phyloP scores from a whole-genome alignment of 2,113 vertebrate species.

The Hyperopisus bebe region DNA sequence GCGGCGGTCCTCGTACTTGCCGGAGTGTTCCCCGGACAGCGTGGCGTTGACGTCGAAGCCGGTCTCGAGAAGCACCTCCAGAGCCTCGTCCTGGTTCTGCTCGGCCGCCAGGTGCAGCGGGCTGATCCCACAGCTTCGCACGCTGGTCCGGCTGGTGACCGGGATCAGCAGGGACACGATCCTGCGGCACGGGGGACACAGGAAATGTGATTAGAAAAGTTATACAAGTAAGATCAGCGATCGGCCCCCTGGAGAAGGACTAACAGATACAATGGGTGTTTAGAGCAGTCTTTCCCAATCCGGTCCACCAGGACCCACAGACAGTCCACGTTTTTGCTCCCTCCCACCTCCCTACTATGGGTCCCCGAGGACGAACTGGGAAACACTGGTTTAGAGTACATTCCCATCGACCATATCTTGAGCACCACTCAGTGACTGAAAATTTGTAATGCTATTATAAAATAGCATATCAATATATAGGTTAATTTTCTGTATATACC shows the following conservation, averaged over 20 bases:
- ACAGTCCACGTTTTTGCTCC: not conserved
- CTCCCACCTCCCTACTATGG: not conserved
- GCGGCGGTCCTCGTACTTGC: slow-evolving; percentile 71
- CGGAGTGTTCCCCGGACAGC: slow-evolving; percentile 63
- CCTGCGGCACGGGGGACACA: slow-evolving; percentile 47
- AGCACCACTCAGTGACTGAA: not conserved
- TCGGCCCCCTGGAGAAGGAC: not conserved
- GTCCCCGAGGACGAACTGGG: not conserved
- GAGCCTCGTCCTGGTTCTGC: slow-evolving; percentile 58
- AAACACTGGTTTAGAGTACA: not conserved
- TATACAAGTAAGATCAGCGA: not conserved
- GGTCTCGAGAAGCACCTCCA: slow-evolving; percentile 65
- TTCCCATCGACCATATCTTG: not conserved
- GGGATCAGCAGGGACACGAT: slow-evolving; percentile 80
- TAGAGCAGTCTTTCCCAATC: not conserved
- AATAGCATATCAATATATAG: not conserved
- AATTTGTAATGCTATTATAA: not conserved
- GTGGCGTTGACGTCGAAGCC: slow-evolving; percentile 67
- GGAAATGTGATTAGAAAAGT: not conserved
- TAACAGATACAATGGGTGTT: not conserved
- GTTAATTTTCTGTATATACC: not conserved
- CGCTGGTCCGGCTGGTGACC: slow-evolving; percentile 74
- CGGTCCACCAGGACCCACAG: not conserved
- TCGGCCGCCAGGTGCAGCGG: slow-evolving; percentile 72
- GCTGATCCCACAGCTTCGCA: slow-evolving; percentile 80